These are phyloP conservation scores for Drosophila ficusphila DNA, from an alignment of 1,140 invertebrate species.

Conservation along the genomic window DNA sequence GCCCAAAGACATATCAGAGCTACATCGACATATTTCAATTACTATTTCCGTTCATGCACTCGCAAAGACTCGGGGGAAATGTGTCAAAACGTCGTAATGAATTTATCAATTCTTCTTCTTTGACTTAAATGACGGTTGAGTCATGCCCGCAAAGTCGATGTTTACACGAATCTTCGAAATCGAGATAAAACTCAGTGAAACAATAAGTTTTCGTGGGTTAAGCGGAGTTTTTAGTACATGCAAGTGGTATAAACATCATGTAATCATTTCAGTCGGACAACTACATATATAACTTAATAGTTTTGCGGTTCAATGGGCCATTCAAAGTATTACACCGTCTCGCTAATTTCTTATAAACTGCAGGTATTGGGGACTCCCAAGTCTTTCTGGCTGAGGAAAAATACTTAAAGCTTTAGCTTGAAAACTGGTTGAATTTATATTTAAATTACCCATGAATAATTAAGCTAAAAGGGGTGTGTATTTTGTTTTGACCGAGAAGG, in stretches of 20 bases:
- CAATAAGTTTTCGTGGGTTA: too few species aligned
- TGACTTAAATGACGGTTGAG: slow-evolving; percentile 2
- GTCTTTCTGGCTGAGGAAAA: neutral
- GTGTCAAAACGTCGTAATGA: slow-evolving; percentile 26
- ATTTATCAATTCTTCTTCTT: slow-evolving; percentile 14
- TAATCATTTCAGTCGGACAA: neutral
- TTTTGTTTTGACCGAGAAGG: neutral
- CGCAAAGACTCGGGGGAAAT: slow-evolving; percentile 37
- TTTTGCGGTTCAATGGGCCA: slow-evolving; percentile 15
- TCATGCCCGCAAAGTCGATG: neutral
- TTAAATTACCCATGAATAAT: slow-evolving; percentile 10
- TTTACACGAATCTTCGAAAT: slow-evolving; percentile 9
- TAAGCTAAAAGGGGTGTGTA: slow-evolving; percentile 16
- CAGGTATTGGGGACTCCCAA: neutral
- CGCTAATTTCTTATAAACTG: too few species aligned
- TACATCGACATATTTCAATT: slow-evolving; percentile 62
- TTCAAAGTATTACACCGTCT: neutral
- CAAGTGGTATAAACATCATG: neutral
- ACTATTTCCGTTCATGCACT: slow-evolving; percentile 64
- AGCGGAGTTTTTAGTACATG: too few species aligned
- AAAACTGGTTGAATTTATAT: slow-evolving; percentile 4
- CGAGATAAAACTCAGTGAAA: neutral
- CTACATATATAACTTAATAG: slow-evolving; percentile 1
- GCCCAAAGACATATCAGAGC: slow-evolving; percentile 16
- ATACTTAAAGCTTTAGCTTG: neutral